Conservation (phyloP, 2,888 invertebrate genomes). For the Pantelozetes paolii region DNA sequence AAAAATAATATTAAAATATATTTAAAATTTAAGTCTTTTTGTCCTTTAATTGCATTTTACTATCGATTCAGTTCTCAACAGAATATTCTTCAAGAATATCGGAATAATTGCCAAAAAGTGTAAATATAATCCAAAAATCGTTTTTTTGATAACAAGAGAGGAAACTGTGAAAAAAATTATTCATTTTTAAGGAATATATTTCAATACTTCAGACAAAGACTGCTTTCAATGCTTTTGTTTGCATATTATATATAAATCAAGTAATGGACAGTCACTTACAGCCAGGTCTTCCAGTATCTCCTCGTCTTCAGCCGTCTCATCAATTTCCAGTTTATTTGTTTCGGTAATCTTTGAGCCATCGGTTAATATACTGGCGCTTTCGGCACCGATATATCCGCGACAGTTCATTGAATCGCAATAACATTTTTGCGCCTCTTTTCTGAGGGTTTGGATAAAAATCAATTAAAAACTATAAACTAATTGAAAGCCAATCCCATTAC, state of each 20-base stretch:
- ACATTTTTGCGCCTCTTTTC: constrained; percentile 92
- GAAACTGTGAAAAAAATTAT: constrained; percentile 31
- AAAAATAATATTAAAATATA: neutral
- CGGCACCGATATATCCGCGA: constrained; percentile 83
- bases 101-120: constrained; percentile 24
- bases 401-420: constrained; percentile 84
- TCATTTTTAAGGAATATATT: constrained; percentile 11
- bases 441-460: constrained; percentile 53
- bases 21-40: neutral
- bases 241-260: constrained; percentile 28
- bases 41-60: neutral
- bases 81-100: neutral
- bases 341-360: constrained; percentile 42
- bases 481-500: constrained; percentile 56
- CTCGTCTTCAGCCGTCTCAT: constrained; percentile 51
- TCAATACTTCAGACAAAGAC: constrained; percentile 27
- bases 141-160: constrained; percentile 6
- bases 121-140: constrained; percentile 29
- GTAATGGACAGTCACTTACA: constrained; percentile 47
- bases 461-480: neutral
- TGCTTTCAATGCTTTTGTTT: constrained; percentile 17
- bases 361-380: constrained; percentile 45
- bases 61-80: neutral
- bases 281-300: constrained; percentile 53
- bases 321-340: constrained; percentile 42